Evolutionary conservation across 1,140 invertebrate genomes (phyloP), one percentile per base, ranked within the genome.

Genomic region (Hestina assimilis): DNA sequence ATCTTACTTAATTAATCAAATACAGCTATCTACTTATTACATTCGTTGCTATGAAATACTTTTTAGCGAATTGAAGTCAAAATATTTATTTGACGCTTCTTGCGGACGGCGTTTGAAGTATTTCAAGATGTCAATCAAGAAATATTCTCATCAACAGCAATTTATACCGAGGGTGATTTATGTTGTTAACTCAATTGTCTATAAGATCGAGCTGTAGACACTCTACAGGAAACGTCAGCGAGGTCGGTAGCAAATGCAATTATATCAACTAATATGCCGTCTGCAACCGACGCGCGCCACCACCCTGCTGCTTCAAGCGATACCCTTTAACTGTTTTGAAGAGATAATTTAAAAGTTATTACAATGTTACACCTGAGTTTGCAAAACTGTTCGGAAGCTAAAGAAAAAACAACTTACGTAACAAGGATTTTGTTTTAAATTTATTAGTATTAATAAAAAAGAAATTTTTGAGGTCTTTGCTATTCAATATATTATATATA

Each of bases 151-250:
- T 85, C 72, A 85, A 62, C 64, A 71, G 63, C 63, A 74, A 78
- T 63, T 86, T 78, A 85, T 80, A 84, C 68, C 72, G 69, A 72
- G 77, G 78, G 79, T 76, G 83, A 79, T 84, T 83, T 86, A 75
- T 79, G 75, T 79, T 75, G 66, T 66, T 86, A 88, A 88, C 79
- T 86, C 80, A 74, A 88, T 88, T 86, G 83, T 82, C 75, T 85
- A 74, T 80, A 83, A 84, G 74, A 82, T 76, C 72, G 66, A 72
- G 70, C 68, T 66, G 73, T 71, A 74, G 75, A 77, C 68, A 69
- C 72, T 70, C 69, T 65, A 67, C 54, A 74, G 79, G 78, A 86
- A 86, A 84, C 77, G 77, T 79, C 81, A 82, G 76, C 75, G 68
- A 74, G 75, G 72, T 83, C 72, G 80, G 81, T 83, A 74, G 80